Conservation (phyloP, 2,113 vertebrate genomes). For the Paracanthobrama guichenoti region DNA sequence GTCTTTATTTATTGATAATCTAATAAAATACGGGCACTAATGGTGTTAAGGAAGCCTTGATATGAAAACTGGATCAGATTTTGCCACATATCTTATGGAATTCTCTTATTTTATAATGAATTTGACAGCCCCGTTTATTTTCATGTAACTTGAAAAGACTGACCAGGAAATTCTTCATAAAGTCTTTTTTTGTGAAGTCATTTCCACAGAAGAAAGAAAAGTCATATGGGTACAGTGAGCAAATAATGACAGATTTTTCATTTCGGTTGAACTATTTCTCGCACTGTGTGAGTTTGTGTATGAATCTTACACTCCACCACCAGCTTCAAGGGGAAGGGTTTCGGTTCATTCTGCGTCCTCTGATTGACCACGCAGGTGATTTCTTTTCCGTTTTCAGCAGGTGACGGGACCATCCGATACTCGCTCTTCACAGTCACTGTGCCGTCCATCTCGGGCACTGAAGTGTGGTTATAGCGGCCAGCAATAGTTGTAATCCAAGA, state of each 20-base stretch:
- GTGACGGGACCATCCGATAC: constrained; percentile 70
- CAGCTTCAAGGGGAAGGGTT: constrained; percentile 63
- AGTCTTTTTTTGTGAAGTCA: background rate
- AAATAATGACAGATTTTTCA: background rate
- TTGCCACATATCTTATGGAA: background rate
- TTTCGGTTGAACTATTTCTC: background rate
- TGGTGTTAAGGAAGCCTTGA: background rate
- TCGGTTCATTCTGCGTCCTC: constrained; percentile 64
- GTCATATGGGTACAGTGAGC: background rate
- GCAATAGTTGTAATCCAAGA: constrained; percentile 70
- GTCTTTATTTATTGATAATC: background rate
- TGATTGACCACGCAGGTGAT: constrained; percentile 73
- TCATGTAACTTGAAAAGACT: background rate
- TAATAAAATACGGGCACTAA: background rate
- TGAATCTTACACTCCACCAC: constrained; percentile 74
- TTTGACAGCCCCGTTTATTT: background rate
- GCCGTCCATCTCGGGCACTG: constrained; percentile 66
- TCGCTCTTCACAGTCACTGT: constrained; percentile 80
- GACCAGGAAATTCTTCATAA: background rate
- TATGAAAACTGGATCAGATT: background rate
- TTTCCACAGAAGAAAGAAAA: background rate
- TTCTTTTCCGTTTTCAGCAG: constrained; percentile 66
- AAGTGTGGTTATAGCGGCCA: constrained; percentile 65
- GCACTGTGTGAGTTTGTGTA: background rate
- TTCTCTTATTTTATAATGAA: background rate